Base-by-base conservation (phyloP, 2,888 invertebrate genomes). In the Limenitis camilla region DNA sequence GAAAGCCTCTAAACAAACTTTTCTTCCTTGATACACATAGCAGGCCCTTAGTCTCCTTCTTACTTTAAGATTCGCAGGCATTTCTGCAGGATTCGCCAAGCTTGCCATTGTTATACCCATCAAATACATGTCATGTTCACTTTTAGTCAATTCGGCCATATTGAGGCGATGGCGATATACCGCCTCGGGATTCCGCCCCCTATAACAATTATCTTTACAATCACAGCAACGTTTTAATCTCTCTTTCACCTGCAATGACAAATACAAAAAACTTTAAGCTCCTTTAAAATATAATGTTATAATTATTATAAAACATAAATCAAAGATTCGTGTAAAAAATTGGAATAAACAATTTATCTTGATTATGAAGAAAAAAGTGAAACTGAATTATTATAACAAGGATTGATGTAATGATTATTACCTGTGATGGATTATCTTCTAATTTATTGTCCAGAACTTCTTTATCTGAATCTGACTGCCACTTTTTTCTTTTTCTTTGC, bases 21-120 rank as follows among this genome's bases (percentile, higher is more conserved):
- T 89, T 56, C 93, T 88, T 4, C 94, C 93, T 74, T 93, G 93
- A 69, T 93, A 94, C 4, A 93, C 92, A 68, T 94, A 94, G 60
- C 92, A 93, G 0, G 94, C 92, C 49, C 93, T 81, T 49, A 93
- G 81, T 71, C 94, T 88, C 77, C 92, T 89, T 42, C 93, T 81
- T 59, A 93, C 93, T 68, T 92, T 93, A 62, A n/a, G n/a, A n/a
- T n/a, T n/a, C n/a, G n/a, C n/a, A 92, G 92, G 27, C 93, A 92
- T 92, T 55, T 91, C 92, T 50, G 92, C 91, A 11, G 92, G 92
- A 74, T 94, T 93, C 0, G 93, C 92, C 60, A 94, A 81, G 64
- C 93, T 93, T 0, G 93, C 93, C 93, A 93, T 93, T 3, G 93
- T 93, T 31, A 94, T 92, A n/a, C 94, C 94, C 94, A 94, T 94